phyloP scores from a whole-genome alignment of 2,113 vertebrate species.

The Phocoena sinus region DNA sequence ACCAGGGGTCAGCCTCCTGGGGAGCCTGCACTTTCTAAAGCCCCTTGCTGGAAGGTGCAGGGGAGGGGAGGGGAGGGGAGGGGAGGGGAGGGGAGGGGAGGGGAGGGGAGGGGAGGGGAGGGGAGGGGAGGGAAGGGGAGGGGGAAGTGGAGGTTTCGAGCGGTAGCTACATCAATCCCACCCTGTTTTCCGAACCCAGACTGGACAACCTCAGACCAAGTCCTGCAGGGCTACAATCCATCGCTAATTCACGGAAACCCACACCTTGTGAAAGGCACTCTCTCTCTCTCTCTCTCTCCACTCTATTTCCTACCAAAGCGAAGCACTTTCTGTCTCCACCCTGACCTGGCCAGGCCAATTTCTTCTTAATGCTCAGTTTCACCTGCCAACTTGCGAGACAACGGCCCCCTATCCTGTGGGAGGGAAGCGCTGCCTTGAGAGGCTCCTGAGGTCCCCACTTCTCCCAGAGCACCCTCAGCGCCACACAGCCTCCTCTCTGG shows the following conservation, averaged over 20 bases:
- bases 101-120: too few species aligned
- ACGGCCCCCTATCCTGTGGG: neutral
- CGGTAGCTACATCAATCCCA: neutral
- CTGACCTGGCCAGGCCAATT: neutral
- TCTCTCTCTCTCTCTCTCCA: neutral
- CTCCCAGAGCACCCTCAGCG: rapidly evolving
- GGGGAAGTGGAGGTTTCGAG: neutral
- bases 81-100: neutral
- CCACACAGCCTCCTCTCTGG: neutral
- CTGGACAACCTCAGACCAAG: neutral
- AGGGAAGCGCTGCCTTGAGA: rapidly evolving
- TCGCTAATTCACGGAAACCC: neutral
- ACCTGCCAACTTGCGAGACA: neutral
- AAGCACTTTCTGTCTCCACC: neutral
- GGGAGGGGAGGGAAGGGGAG: neutral
- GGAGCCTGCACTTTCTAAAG: neutral
- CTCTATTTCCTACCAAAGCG: neutral
- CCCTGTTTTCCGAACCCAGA: neutral
- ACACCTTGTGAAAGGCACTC: neutral
- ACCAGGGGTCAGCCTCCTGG: rapidly evolving
- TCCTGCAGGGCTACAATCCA: rapidly evolving
- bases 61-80: neutral
- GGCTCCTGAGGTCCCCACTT: neutral
- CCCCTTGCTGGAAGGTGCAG: neutral
- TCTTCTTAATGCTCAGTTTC: conserved; percentile 3